Evolutionary conservation across 1,140 invertebrate species (phyloP).

Genomic region (Drosophila mojavensis): DNA sequence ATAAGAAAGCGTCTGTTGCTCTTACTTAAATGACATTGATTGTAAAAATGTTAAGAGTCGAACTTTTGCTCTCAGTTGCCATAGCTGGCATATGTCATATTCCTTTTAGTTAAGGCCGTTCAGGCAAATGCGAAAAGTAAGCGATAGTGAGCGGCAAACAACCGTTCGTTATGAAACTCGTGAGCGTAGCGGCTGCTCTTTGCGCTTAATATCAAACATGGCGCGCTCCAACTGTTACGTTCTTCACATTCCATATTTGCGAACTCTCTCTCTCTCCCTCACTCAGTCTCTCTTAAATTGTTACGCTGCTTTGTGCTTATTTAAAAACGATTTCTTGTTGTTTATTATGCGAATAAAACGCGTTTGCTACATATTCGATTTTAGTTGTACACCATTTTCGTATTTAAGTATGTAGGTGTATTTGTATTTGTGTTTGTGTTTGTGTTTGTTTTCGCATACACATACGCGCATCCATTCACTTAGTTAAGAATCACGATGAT

Average conservation of each 20-base stretch:
- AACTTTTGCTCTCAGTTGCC: not conserved
- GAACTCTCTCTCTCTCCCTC: not conserved
- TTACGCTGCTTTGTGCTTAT: constrained; percentile 21
- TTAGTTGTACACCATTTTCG: constrained; percentile 17
- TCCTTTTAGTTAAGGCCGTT: not conserved
- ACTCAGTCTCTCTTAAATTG: constrained; percentile 3
- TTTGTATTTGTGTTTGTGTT: constrained; percentile 24
- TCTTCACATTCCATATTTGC: not conserved
- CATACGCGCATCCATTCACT: constrained; percentile 23
- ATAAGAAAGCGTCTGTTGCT: not conserved
- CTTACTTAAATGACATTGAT: not conserved
- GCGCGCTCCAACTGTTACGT: not conserved
- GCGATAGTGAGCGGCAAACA: too few relatives aligned
- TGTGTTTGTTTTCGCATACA: constrained; percentile 25
- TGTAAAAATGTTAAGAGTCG: not conserved
- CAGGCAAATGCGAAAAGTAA: not conserved
- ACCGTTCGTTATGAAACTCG: not conserved
- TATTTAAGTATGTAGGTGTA: constrained; percentile 8
- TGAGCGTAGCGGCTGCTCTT: not conserved
- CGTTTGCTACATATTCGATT: constrained; percentile 59
- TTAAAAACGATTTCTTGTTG: constrained; percentile 38
- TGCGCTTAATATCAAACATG: not conserved
- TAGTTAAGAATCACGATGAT: constrained; percentile 66
- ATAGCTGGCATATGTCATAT: not conserved
- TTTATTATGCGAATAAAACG: constrained; percentile 66